Evolutionary conservation across 1,140 invertebrate genomes (phyloP).

Genomic region (Drosophila kurseongensis): DNA sequence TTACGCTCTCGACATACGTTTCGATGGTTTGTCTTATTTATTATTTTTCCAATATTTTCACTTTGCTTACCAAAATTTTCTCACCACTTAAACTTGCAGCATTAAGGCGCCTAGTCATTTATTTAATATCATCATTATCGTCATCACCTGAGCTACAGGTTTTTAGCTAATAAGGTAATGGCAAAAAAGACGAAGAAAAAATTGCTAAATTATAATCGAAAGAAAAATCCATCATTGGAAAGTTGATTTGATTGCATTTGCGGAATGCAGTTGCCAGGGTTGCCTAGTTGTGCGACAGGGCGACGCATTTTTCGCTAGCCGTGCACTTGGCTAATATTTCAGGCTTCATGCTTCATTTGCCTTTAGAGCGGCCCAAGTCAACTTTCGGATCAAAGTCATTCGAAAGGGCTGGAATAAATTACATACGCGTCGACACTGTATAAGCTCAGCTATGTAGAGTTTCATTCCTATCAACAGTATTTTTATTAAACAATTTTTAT

Average conservation of each 20-base stretch:
- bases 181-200: constrained; percentile 45
- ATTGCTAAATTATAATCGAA: constrained; percentile 66
- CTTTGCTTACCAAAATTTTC: constrained; percentile 46
- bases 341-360: constrained; percentile 70
- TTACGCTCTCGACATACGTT: constrained; percentile 10
- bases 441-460: neutral
- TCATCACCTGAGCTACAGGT: constrained; percentile 55
- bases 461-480: neutral
- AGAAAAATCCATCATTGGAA: constrained; percentile 77
- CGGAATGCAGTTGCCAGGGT: constrained; percentile 66
- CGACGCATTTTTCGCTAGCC: constrained; percentile 54
- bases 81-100: constrained; percentile 29
- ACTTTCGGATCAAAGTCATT: constrained; percentile 40
- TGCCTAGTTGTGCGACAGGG: constrained; percentile 70
- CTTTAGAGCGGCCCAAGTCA: constrained; percentile 31
- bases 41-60: constrained; percentile 49
- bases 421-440: constrained; percentile 15
- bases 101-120: constrained; percentile 52
- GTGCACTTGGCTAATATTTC: constrained; percentile 63
- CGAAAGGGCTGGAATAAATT: constrained; percentile 23
- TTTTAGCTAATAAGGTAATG: constrained; percentile 65
- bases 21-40: constrained; percentile 23
- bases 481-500: too few relatives aligned
- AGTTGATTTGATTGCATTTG: constrained; percentile 76
- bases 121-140: constrained; percentile 60